Conservation (phyloP, 2,888 invertebrate genomes). For the Nomada ferruginata region DNA sequence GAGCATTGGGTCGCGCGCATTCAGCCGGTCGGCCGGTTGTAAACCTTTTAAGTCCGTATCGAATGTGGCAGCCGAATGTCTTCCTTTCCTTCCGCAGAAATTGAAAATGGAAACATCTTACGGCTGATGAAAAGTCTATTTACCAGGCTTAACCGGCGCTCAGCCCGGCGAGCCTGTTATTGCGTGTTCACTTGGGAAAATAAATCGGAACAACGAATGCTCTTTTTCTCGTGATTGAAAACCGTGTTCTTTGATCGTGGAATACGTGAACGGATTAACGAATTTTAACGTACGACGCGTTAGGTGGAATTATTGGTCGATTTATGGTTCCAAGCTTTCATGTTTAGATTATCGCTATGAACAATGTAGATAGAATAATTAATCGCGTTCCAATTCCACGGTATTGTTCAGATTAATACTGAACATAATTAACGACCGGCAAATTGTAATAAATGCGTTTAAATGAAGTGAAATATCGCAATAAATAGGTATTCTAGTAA, state of each 20-base stretch:
- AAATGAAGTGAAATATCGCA: neutral
- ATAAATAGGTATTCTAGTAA: neutral
- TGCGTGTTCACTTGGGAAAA: constrained; percentile 7
- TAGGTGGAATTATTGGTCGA: neutral
- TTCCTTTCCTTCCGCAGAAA: constrained; percentile 34
- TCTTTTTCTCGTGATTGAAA: no score
- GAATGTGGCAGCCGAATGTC: constrained; percentile 21
- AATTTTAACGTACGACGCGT: neutral
- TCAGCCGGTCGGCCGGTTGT: constrained; percentile 29
- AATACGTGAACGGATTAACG: neutral
- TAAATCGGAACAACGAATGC: constrained; percentile 2
- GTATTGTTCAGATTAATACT: neutral
- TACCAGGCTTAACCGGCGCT: neutral
- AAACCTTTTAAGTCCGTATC: constrained; percentile 49
- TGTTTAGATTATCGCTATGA: neutral
- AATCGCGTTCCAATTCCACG: neutral
- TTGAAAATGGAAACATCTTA: constrained; percentile 53
- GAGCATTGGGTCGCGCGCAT: constrained; percentile 46
- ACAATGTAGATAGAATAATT: neutral
- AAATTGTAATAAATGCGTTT: neutral
- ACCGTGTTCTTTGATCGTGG: neutral
- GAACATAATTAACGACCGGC: neutral
- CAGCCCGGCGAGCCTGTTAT: constrained; percentile 17
- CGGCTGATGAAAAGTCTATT: constrained; percentile 46
- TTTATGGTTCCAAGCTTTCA: neutral